Percentiles rank a stretch among this genome's conserved stretches.
Conservation (phyloP, 1,140 invertebrate genomes). For the Gryon sp. region DNA sequence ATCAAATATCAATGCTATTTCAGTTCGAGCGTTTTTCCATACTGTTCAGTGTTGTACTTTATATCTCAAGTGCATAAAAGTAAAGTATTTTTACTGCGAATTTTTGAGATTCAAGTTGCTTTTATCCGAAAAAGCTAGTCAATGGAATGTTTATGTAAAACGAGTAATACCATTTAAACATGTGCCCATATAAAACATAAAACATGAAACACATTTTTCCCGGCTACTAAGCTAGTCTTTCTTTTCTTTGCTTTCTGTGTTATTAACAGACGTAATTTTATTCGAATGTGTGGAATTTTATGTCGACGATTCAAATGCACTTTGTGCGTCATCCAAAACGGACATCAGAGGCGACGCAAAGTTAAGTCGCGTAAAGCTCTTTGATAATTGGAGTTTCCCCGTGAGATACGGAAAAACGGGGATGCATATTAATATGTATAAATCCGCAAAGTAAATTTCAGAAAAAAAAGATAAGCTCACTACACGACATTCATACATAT, state of each 20-base stretch:
- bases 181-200: background rate
- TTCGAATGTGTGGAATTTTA: background rate
- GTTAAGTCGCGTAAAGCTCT: background rate
- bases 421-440: slow-evolving; percentile 27
- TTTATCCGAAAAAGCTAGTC: no score
- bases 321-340: background rate
- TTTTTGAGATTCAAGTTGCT: no score
- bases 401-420: slow-evolving; percentile 14
- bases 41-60: no score
- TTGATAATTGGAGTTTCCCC: slow-evolving; percentile 5
- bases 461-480: background rate
- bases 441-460: slow-evolving; percentile 3
- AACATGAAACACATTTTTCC: slow-evolving; percentile 10
- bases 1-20: no score
- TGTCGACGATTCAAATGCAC: background rate
- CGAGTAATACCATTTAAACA: no score
- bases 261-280: background rate
- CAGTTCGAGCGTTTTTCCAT: no score
- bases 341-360: background rate
- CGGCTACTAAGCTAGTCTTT: no score
- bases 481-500: background rate
- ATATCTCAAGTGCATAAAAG: no score
- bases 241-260: no score
- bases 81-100: no score
- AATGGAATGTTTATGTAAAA: no score